These are phyloP conservation scores for Leptinotarsa texana DNA, from an alignment of 1,140 invertebrate genomes.

Conservation along the genomic window DNA sequence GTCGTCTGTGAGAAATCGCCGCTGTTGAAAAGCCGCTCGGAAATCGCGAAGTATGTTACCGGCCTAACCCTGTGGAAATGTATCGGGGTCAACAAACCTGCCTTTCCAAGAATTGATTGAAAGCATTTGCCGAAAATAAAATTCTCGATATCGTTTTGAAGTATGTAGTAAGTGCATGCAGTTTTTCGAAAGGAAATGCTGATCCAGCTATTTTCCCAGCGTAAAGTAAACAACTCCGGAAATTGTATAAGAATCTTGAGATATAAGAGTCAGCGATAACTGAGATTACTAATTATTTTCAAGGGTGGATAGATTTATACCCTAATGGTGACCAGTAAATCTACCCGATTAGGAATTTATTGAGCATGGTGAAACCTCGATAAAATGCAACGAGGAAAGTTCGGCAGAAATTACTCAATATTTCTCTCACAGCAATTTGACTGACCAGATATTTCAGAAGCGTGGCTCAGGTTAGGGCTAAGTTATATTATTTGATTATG, in stretches of 20 bases:
- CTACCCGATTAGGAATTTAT: slow-evolving; percentile 8
- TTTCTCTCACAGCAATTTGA: slow-evolving; percentile 8
- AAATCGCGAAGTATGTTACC: too few species aligned
- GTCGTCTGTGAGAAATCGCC: too few species aligned
- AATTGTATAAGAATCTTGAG: background rate
- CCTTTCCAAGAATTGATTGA: too few species aligned
- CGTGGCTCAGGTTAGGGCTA: background rate
- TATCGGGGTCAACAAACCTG: too few species aligned
- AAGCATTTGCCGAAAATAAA: too few species aligned
- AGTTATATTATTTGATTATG: background rate
- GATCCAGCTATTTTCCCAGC: background rate
- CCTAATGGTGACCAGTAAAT: slow-evolving; percentile 5
- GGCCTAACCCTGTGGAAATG: too few species aligned
- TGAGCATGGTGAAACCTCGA: slow-evolving; percentile 5
- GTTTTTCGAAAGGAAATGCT: background rate
- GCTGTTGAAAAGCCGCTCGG: too few species aligned
- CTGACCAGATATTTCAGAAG: background rate
- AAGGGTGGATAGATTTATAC: slow-evolving; percentile 5
- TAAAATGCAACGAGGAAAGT: slow-evolving; percentile 3
- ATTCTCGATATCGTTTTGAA: background rate
- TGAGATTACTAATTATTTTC: slow-evolving; percentile 8
- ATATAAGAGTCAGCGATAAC: slow-evolving; percentile 5
- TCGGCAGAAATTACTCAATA: slow-evolving; percentile 3
- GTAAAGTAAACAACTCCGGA: slow-evolving; percentile 4
- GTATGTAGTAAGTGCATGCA: background rate